phyloP scores from a whole-genome alignment of 1,140 invertebrate species.

The Mactra quadrangularis region DNA sequence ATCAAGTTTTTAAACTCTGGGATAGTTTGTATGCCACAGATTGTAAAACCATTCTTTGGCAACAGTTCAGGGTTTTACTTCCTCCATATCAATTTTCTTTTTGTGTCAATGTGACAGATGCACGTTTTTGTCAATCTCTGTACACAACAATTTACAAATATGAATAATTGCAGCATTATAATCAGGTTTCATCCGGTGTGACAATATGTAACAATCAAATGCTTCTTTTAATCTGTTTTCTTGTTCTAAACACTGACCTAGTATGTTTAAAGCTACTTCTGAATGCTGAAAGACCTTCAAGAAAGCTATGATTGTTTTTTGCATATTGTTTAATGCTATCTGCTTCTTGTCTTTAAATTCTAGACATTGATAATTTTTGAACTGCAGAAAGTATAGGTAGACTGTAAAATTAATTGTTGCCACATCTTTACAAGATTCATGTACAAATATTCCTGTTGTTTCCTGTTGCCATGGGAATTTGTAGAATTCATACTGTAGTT shows the following conservation, averaged over 20 bases:
- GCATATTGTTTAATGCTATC: neutral
- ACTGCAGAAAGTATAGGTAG: conserved; percentile 7
- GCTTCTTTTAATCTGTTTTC: neutral
- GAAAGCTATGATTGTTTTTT: neutral
- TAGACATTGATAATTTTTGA: neutral
- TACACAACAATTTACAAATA: too few relatives aligned
- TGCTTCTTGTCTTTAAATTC: neutral
- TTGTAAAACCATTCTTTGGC: too few relatives aligned
- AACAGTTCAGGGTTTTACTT: too few relatives aligned
- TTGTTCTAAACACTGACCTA: neutral
- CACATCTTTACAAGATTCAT: too few relatives aligned
- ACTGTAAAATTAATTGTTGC: too few relatives aligned
- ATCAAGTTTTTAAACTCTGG: too few relatives aligned
- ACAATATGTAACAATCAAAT: neutral
- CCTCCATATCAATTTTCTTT: too few relatives aligned
- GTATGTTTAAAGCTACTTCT: neutral
- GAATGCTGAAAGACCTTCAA: neutral
- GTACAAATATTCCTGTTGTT: too few relatives aligned
- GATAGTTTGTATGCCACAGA: too few relatives aligned
- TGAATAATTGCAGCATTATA: neutral
- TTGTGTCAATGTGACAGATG: too few relatives aligned
- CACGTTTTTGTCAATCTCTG: too few relatives aligned
- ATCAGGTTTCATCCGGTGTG: neutral
- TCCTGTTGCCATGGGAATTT: too few relatives aligned
- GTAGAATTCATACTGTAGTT: conserved; percentile 9